Base-by-base conservation (phyloP, 2,113 vertebrate species). In the Gopherus flavomarginatus region DNA sequence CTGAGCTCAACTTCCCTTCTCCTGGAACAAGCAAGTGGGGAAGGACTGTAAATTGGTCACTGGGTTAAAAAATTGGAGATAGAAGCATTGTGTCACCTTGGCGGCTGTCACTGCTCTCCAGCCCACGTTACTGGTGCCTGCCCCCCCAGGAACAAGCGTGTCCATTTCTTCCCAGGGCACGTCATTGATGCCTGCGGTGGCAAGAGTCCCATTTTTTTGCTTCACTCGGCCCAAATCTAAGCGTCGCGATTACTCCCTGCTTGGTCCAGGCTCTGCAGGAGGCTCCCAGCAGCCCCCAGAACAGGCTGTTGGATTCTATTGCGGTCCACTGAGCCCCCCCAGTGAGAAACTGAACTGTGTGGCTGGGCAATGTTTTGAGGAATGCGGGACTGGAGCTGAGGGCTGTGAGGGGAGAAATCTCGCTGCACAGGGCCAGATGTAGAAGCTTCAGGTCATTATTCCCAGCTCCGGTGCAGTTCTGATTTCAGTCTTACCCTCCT, bases 161-260 rank as follows among this genome's bases (percentile, higher is more conserved):
- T 26, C 29, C 29, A 2, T 47, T 0, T 0, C 83, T 29, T 49
- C 2, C 88, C 89, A 81, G 59, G 9, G 17, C 80, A 47, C 4
- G 0, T 52, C 29, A 17, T 0, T 0, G 49, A 2, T 14, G 62
- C 42, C 49, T 42, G 14, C 3, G 53, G 9, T 78, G 59, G 72
- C 12, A 35, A 31, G 42, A 69, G 12, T 8, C 16, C 80, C 6
- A 59, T 6, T 42, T 53, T 47, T 59, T 29, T 65, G 1, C 59
- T 42, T 29, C 10, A 6, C 52, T 35, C 12, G 3, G 7, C 53
- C 57, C 53, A 1, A 38, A 13, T 38, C 27, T 29, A 4, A 62
- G 52, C 56, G 10, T 8, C 5, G 0, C 0, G 21, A 52, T 8
- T 27, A 77, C 2, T 31, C 29, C 38, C 52, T 5, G 53, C 31